Conservation (phyloP, 2,888 invertebrate species). For the Spilarctia lutea region DNA sequence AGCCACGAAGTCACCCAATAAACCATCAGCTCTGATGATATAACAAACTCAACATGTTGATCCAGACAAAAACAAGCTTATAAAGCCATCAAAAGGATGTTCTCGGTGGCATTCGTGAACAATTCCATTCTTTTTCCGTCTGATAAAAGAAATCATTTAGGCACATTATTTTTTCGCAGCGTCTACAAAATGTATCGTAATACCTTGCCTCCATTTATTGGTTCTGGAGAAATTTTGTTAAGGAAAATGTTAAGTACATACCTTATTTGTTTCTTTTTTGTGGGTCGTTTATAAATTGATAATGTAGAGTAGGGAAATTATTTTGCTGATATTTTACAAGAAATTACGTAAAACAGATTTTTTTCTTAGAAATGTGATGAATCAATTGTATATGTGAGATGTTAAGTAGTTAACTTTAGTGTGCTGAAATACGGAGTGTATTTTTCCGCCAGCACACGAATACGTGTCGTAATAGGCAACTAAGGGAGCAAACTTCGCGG, state of each 20-base stretch:
- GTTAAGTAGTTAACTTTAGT: neutral
- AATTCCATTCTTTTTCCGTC: slow-evolving; percentile 49
- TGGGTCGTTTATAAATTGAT: slow-evolving; percentile 20
- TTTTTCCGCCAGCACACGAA: too few relatives aligned
- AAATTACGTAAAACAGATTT: neutral
- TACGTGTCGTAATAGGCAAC: too few relatives aligned
- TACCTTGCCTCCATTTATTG: slow-evolving; percentile 41
- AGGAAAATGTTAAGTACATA: slow-evolving; percentile 33
- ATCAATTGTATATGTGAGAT: neutral
- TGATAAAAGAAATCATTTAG: slow-evolving; percentile 56
- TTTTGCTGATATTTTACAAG: neutral
- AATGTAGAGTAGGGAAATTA: slow-evolving; percentile 6
- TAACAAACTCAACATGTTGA: slow-evolving; percentile 40
- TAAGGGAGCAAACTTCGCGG: too few relatives aligned
- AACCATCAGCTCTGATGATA: slow-evolving; percentile 49
- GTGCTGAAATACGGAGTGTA: too few relatives aligned
- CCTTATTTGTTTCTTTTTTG: slow-evolving; percentile 23
- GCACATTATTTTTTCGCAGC: slow-evolving; percentile 45
- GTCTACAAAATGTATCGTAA: slow-evolving; percentile 36
- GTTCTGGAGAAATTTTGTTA: slow-evolving; percentile 38
- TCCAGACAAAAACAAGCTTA: slow-evolving; percentile 53
- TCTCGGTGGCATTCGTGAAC: slow-evolving; percentile 46
- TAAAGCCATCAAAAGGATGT: slow-evolving; percentile 58
- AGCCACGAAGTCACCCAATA: slow-evolving; percentile 35
- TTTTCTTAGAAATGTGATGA: neutral